Base-by-base conservation (phyloP, 2,113 vertebrate species). In the Percopsis transmontana region DNA sequence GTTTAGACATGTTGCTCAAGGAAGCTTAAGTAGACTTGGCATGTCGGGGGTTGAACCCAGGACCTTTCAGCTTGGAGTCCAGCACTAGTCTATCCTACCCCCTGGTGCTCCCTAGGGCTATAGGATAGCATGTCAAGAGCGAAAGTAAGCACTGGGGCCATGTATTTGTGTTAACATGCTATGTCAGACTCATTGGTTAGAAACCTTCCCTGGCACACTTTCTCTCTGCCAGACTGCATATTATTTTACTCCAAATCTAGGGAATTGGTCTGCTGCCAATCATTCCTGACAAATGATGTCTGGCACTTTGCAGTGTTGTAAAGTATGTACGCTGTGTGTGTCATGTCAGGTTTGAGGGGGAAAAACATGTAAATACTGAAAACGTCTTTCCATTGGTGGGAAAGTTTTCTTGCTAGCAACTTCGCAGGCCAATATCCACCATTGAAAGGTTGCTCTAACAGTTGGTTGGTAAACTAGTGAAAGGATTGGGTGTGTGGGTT, bases 201-300 rank as follows among this genome's bases (percentile, higher is more conserved):
- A 56, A 12, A n/a, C 42, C 12, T 45, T 45, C 15, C 42, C 42
- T 3, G 48, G 14, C 59, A 41, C 14, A 63, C 21, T 51, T 18
- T 79, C 40, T 27, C 27, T 16, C 52, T 23, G 23, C 24, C 13
- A 21, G 38, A 44, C 61, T 50, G 10, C 19, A 53, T 24, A 64
- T 60, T 53, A 13, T 53, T 56, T 54, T 19, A 42, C 13, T 51
- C 60, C 53, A 58, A 53, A 64, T 51, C 55, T 23, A 63, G 15
- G 15, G 41, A 58, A 54, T 58, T 77, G 62, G 20, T 58, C 53
- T 77, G 15, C 18, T 63, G 48, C 38, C 42, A 14, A 40, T 60
- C 61, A 39, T 56, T 47, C 47, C n/a, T 42, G 16, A 16, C 33
- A 19, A 45, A 19, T 47, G 33, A 56, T 11, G 39, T 58, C 44